phyloP scores from a whole-genome alignment of 2,888 invertebrate species.

The Tetanocera ferruginea region DNA sequence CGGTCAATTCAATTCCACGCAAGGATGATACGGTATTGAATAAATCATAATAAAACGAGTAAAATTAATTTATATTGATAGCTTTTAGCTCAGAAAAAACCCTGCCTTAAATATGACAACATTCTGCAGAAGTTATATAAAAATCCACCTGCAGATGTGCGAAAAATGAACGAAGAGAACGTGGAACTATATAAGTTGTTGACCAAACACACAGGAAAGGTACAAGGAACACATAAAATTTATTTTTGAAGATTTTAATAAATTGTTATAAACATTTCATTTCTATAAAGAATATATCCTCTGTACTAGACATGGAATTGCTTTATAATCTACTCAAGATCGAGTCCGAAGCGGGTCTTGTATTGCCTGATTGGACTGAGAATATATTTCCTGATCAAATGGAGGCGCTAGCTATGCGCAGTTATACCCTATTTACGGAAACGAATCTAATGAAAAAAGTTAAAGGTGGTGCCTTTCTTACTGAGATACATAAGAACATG shows the following conservation, averaged over 20 bases:
- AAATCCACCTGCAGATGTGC: conserved; percentile 71
- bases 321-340: conserved; percentile 80
- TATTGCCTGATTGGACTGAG: conserved; percentile 82
- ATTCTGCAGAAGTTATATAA: conserved; percentile 72
- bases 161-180: conserved; percentile 72
- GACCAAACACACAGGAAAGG: conserved; percentile 72
- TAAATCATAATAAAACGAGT: conserved; percentile 51
- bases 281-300: conserved; percentile 69
- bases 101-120: conserved; percentile 73
- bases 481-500: conserved; percentile 78
- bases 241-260: background rate
- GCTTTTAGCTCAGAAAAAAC: conserved; percentile 70
- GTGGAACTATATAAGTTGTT: conserved; percentile 77
- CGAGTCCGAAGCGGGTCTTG: conserved; percentile 76
- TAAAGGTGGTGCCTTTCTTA: conserved; percentile 80
- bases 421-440: conserved; percentile 79
- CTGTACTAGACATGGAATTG: conserved; percentile 78
- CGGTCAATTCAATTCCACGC: conserved; percentile 83
- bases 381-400: conserved; percentile 79
- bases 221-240: conserved; percentile 41
- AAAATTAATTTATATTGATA: conserved; percentile 39
- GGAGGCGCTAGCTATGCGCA: conserved; percentile 76
- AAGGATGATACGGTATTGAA: conserved; percentile 78
- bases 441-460: conserved; percentile 79
- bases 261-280: background rate